Evolutionary conservation across 2,113 vertebrate species (phyloP), one percentile per base, ranked within the genome.

Genomic region (Xenopus borealis): DNA sequence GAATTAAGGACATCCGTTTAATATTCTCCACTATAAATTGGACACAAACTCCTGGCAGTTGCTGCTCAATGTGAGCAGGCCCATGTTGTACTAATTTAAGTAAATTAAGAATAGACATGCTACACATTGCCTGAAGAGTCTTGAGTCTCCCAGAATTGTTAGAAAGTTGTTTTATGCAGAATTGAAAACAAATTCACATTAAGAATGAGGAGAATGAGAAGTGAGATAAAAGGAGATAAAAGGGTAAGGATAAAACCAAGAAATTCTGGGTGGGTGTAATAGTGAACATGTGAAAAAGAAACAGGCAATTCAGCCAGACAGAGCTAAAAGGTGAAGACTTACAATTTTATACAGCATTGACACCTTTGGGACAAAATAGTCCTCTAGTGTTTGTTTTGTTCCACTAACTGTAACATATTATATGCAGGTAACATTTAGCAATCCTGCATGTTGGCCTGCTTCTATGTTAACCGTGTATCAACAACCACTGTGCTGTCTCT

Each of bases 81-180:
- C 40, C 30, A 74, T 74, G 19, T 61, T 74, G 40, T 67, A 61
- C 72, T 67, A 46, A 67, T 74, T 67, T 68, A 16, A 59, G 64
- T 75, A 62, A 68, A 75, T 62, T 62, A 68, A 67, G 19, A 68
- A 61, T 50, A 68, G 72, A 50, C 57, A 75, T 19, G 20, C 44
- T 50, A 61, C 20, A 65, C 20, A 18, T 61, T 50, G 55, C 65
- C 57, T 63, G 14, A 8, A 63, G 19, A 16, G 17, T 55, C 53
- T 55, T n/a, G 17, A 55, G 2, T n/a, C 17, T n/a, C 7, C 17
- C 16, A n/a, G 14, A 55, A 16, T 55, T 55, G 17, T 16, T 55
- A 17, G 16, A 55, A 55, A 55, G 1, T 1, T 16, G 53, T 55
- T 55, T 3, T 55, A 4, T n/a, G 17, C 53, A 55, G 53, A 55